These are phyloP conservation scores for Seriola dumerili DNA, from an alignment of 2,113 vertebrate species.

Conservation along the genomic window DNA sequence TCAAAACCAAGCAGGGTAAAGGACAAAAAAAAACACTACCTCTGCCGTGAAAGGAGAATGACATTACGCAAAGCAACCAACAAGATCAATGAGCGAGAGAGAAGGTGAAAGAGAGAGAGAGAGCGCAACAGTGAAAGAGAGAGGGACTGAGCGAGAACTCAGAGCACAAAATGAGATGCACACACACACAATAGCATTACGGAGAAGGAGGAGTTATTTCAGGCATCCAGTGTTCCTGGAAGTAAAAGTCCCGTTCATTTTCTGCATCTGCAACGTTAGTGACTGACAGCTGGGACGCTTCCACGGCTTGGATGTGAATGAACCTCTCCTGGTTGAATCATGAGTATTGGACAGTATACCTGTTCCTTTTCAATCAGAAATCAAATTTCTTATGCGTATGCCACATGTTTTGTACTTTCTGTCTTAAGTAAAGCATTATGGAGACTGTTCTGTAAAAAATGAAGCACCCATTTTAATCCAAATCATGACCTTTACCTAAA, in stretches of 20 bases:
- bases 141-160: constrained; percentile 22
- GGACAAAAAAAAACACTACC: constrained; percentile 64
- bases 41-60: constrained; percentile 70
- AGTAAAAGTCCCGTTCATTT: constrained; percentile 43
- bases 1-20: constrained; percentile 49
- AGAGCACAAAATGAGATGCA: constrained; percentile 44
- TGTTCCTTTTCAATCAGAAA: neutral
- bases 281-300: constrained; percentile 14
- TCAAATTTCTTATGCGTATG: too few species aligned
- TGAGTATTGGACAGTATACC: neutral
- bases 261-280: constrained; percentile 4
- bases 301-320: neutral
- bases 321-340: neutral
- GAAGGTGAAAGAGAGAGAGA: constrained; percentile 13
- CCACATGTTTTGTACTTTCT: too few species aligned
- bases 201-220: constrained; percentile 56
- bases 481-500: neutral
- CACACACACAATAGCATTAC: constrained; percentile 37
- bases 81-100: constrained; percentile 59
- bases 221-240: constrained; percentile 52
- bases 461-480: too few species aligned
- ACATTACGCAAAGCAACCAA: constrained; percentile 45
- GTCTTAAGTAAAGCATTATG: too few species aligned
- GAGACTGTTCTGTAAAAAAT: too few species aligned
- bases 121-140: constrained; percentile 54